phyloP scores from a whole-genome alignment of 1,140 invertebrate genomes.

The Megathymus violae region DNA sequence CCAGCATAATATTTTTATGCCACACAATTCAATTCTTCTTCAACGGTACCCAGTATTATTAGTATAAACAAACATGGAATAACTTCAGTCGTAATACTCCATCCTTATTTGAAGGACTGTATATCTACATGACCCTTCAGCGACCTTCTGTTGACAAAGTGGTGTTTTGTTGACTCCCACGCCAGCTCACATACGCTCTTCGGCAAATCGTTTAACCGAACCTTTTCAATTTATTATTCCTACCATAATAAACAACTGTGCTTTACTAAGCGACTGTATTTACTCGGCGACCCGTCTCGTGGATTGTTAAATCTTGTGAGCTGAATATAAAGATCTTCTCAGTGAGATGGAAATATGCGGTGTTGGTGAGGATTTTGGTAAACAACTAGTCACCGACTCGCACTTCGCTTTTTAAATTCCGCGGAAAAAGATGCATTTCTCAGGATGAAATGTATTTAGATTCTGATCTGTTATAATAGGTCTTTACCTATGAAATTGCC shows the following conservation, averaged over 20 bases:
- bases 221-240: slow-evolving; percentile 35
- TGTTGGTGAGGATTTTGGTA: too few species aligned
- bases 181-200: slow-evolving; percentile 1
- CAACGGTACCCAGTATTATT: background rate
- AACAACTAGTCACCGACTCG: too few species aligned
- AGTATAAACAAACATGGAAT: slow-evolving; percentile 13
- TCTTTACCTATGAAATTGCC: too few species aligned
- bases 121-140: slow-evolving; percentile 7
- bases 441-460: too few species aligned
- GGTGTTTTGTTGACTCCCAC: slow-evolving; percentile 34
- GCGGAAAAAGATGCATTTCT: too few species aligned
- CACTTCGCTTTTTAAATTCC: too few species aligned
- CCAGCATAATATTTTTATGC: too few species aligned
- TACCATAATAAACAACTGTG: slow-evolving; percentile 31
- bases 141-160: slow-evolving; percentile 20
- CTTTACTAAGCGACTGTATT: too few species aligned
- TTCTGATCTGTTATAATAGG: too few species aligned
- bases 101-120: slow-evolving; percentile 17
- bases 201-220: slow-evolving; percentile 24
- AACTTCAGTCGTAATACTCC: slow-evolving; percentile 6
- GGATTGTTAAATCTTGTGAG: background rate
- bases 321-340: background rate
- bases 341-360: too few species aligned
- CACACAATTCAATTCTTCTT: background rate
- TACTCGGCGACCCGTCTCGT: background rate